Percentiles rank a stretch among this genome's conserved stretches.
phyloP scores from a whole-genome alignment of 2,797 vertebrate genomes.

The Tarsius wallacei region DNA sequence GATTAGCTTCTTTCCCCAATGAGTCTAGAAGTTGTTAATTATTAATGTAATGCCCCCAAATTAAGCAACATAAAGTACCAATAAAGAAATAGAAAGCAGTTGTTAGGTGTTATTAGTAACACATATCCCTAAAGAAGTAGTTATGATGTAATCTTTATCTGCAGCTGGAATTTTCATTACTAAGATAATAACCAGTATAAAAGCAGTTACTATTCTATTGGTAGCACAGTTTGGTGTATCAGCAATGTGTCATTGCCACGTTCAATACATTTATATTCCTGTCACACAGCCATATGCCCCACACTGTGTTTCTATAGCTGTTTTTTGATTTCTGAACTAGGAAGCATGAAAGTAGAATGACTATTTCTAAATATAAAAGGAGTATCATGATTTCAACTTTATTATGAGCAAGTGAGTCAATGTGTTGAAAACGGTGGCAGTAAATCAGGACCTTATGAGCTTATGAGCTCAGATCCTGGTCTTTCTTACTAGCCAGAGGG shows the following conservation, averaged over 20 bases:
- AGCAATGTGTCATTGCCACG: slow-evolving; percentile 49
- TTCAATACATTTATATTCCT: slow-evolving; percentile 68
- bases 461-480: slow-evolving; percentile 68
- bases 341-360: slow-evolving; percentile 66
- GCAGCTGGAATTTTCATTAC: slow-evolving; percentile 39
- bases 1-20: not conserved
- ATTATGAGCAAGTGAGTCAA: slow-evolving; percentile 75
- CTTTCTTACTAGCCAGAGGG: slow-evolving; percentile 72
- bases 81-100: slow-evolving; percentile 23
- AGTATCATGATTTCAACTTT: slow-evolving; percentile 78
- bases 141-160: not conserved
- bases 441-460: slow-evolving; percentile 73
- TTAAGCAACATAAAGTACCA: not conserved
- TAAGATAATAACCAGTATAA: slow-evolving; percentile 33
- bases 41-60: slow-evolving; percentile 43
- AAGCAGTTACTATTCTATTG: slow-evolving; percentile 43
- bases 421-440: slow-evolving; percentile 66
- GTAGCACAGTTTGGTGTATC: slow-evolving; percentile 26
- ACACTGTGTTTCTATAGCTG: slow-evolving; percentile 38
- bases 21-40: slow-evolving; percentile 27
- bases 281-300: not conserved
- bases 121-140: slow-evolving; percentile 7
- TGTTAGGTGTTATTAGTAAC: not conserved
- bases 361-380: slow-evolving; percentile 74
- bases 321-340: slow-evolving; percentile 68